Base-by-base conservation (phyloP, 2,888 invertebrate species). In the Plebejus melissa region DNA sequence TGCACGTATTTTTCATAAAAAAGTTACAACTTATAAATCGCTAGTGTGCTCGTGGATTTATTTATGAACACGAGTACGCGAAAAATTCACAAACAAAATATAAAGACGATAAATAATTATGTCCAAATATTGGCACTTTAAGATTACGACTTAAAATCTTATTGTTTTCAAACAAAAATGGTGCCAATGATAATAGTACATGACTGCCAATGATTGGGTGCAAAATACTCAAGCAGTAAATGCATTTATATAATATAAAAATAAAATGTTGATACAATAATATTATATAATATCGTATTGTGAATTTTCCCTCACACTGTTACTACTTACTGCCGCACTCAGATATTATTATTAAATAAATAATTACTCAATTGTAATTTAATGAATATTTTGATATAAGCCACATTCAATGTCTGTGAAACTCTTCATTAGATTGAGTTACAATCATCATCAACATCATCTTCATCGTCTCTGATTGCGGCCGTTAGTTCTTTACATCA, bases 1-100 rank as follows among this genome's bases (percentile, higher is more conserved):
- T 65, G 65, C 16, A 13, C 32, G 65, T 65, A 65, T 65, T 36
- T 65, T 65, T 65, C 65, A 65, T 36, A 65, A 65, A 65, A 32
- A 65, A 22, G 65, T 65, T 65, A 65, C 65, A 36, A 13, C 65
- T 32, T 13, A 65, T 32, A 65, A 36, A 65, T 65, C 60, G 60
- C 11, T 28, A 60, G 60, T 60, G 60, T 60, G 60, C 60, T 60
- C 60, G 60, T 28, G 60, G 60, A 4, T 28, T 60, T 9, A 4
- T 28, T 60, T 9, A 60, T 4, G 9, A 60, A 60, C 28, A 28
- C 28, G 11, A 28, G 28, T 60, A 60, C 4, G 22, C 9, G 28
- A 6, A 22, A 28, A 1, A 28, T 60, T 60, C 4, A 9, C 28
- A 60, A 28, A 60, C 11, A 60, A 60, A 60, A 58, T 58, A 9